Percentiles rank a stretch among this genome's conserved stretches.
phyloP scores from a whole-genome alignment of 1,140 invertebrate species.

The Diplogasteroides magnus region DNA sequence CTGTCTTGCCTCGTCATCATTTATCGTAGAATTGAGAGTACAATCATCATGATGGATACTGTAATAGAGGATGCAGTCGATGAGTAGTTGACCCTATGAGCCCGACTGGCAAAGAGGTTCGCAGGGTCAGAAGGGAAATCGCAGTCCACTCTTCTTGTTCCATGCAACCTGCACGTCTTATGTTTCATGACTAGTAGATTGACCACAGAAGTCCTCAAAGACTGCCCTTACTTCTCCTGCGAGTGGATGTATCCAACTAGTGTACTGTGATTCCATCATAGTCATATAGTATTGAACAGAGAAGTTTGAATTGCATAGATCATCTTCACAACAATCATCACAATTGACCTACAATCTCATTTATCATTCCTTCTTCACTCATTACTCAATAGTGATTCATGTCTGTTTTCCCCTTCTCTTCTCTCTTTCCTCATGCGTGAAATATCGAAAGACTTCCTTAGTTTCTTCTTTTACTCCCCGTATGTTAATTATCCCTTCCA shows the following conservation, averaged over 20 bases:
- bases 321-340: slow-evolving; percentile 28
- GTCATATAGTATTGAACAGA: slow-evolving; percentile 27
- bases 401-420: too few species aligned
- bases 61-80: background rate
- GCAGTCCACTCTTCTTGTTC: slow-evolving; percentile 5
- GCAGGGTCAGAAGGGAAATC: slow-evolving; percentile 9
- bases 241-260: slow-evolving; percentile 22
- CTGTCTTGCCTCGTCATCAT: too few species aligned
- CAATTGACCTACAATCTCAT: slow-evolving; percentile 24
- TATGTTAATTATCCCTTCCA: too few species aligned
- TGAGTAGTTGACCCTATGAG: background rate
- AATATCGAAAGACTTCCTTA: too few species aligned
- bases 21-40: too few species aligned
- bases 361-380: slow-evolving; percentile 1
- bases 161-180: background rate
- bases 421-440: background rate
- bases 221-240: slow-evolving; percentile 9
- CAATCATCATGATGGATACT: background rate
- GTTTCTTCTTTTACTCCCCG: too few species aligned
- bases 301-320: slow-evolving; percentile 26
- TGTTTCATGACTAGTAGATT: background rate
- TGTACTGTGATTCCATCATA: slow-evolving; percentile 24
- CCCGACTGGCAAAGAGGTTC: background rate
- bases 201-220: too few species aligned
- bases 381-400: slow-evolving; percentile 1